These are phyloP conservation scores for Drosophila leonis DNA, from an alignment of 2,888 invertebrate species.

Conservation along the genomic window DNA sequence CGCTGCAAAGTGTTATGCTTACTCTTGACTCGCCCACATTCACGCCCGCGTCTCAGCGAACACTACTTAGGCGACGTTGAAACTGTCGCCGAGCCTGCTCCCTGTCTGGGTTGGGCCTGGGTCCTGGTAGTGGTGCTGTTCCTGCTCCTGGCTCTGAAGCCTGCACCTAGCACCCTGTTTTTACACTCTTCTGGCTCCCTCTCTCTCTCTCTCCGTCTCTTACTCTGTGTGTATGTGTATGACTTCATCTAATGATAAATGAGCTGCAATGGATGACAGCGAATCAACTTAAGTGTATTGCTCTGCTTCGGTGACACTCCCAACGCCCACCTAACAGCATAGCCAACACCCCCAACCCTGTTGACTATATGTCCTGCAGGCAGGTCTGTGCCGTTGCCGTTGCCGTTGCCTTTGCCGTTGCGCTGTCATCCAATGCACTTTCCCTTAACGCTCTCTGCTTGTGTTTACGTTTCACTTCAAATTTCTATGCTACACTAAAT, in stretches of 20 bases:
- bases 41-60: constrained; percentile 53
- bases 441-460: constrained; percentile 73
- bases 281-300: constrained; percentile 85
- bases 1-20: constrained; percentile 73
- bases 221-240: constrained; percentile 43
- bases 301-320: constrained; percentile 71
- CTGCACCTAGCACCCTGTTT: constrained; percentile 16
- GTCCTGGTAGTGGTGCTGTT: background rate
- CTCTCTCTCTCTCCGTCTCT: constrained; percentile 1
- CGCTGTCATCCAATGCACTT: constrained; percentile 68
- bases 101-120: constrained; percentile 1
- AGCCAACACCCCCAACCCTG: background rate
- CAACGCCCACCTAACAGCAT: constrained; percentile 4
- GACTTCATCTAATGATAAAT: constrained; percentile 83
- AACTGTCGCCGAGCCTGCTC: constrained; percentile 71
- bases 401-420: constrained; percentile 4
- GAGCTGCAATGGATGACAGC: constrained; percentile 84
- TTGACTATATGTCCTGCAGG: constrained; percentile 30
- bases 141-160: background rate
- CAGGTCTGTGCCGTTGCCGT: constrained; percentile 4
- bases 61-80: constrained; percentile 71
- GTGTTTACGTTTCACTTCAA: constrained; percentile 78
- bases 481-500: constrained; percentile 75
- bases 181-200: constrained; percentile 12
- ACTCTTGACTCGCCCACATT: constrained; percentile 69